phyloP scores from a whole-genome alignment of 2,113 vertebrate genomes.

The Chlorocebus sabaeus region DNA sequence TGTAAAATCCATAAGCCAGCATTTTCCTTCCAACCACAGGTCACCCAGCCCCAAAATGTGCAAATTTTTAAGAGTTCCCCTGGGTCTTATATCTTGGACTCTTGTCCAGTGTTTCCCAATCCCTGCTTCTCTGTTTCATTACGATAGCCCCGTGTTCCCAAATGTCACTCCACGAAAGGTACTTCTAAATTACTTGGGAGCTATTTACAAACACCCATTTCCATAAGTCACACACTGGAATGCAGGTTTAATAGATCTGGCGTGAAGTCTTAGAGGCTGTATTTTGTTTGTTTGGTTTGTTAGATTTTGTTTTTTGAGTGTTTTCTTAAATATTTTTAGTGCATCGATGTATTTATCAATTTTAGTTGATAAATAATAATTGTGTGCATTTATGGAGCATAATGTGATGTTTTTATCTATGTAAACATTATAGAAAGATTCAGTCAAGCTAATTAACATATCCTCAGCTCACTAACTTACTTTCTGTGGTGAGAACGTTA shows the following conservation, averaged over 20 bases:
- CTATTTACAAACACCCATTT: neutral
- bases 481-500: neutral
- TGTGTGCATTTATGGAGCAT: neutral
- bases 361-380: neutral
- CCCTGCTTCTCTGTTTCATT: neutral
- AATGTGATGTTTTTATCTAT: neutral
- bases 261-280: neutral
- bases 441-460: neutral
- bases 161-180: neutral
- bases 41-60: neutral
- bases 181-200: neutral
- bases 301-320: neutral
- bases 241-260: neutral
- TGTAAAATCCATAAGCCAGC: neutral
- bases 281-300: neutral
- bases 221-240: neutral
- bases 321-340: neutral
- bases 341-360: neutral
- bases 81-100: neutral
- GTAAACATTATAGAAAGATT: neutral
- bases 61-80: neutral
- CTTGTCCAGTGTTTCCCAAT: neutral
- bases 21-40: neutral
- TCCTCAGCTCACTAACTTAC: neutral
- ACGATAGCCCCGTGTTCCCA: neutral